Evolutionary conservation across 2,113 vertebrate species (phyloP).

Genomic region (Larimichthys crocea): DNA sequence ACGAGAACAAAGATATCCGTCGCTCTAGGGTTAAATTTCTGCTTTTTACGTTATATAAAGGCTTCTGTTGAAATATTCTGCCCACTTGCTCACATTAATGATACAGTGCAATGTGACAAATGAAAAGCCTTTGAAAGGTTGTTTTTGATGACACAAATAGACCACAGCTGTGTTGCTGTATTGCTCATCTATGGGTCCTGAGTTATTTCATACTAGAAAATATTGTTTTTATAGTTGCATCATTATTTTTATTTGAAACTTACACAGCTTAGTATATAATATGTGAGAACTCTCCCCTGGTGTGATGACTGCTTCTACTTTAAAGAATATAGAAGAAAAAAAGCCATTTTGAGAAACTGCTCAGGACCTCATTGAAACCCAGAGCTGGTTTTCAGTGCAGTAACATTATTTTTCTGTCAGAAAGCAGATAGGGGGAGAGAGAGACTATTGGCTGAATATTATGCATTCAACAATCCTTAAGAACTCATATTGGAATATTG

Average conservation of each 20-base stretch:
- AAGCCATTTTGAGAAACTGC: conserved; percentile 21
- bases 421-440: conserved; percentile 16
- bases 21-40: conserved; percentile 17
- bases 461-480: conserved; percentile 17
- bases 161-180: neutral
- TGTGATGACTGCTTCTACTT: neutral
- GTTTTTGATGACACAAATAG: neutral
- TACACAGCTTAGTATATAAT: neutral
- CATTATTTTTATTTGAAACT: neutral
- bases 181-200: neutral
- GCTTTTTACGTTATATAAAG: neutral
- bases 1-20: conserved; percentile 28
- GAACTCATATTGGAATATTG: conserved; percentile 5
- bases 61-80: conserved; percentile 24
- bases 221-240: neutral
- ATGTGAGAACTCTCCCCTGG: neutral
- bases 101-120: neutral
- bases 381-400: conserved; percentile 30
- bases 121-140: neutral
- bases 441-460: conserved; percentile 16
- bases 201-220: neutral
- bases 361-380: conserved; percentile 45
- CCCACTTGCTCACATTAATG: conserved; percentile 13
- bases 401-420: conserved; percentile 7
- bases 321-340: conserved; percentile 4